Evolutionary conservation across 2,888 invertebrate genomes (phyloP).

Genomic region (Macaria notata): DNA sequence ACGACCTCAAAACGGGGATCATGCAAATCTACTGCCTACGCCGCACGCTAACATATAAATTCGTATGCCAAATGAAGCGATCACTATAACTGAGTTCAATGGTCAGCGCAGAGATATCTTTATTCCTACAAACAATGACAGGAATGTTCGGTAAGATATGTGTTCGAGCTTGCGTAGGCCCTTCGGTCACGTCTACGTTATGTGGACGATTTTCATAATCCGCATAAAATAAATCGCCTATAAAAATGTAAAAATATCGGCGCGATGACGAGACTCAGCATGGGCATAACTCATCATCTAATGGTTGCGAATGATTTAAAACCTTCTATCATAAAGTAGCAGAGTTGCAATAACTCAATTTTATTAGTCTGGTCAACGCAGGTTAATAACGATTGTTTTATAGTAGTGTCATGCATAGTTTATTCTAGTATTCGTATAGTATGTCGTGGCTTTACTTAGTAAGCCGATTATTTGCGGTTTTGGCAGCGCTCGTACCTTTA

Average conservation of each 20-base stretch:
- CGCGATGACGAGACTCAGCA: constrained; percentile 74
- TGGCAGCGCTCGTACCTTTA: constrained; percentile 57
- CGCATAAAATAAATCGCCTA: constrained; percentile 72
- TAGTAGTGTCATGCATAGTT: constrained; percentile 63
- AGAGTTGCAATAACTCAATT: constrained; percentile 78
- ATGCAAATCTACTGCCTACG: constrained; percentile 78
- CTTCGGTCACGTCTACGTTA: constrained; percentile 61
- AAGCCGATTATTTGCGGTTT: constrained; percentile 53
- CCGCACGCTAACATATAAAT: constrained; percentile 67
- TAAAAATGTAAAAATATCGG: constrained; percentile 78
- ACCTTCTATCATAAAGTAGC: constrained; percentile 80
- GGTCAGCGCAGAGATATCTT: constrained; percentile 76
- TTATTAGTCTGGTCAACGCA: constrained; percentile 77
- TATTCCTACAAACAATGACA: constrained; percentile 69
- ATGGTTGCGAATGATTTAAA: constrained; percentile 80
- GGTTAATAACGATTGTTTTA: constrained; percentile 72
- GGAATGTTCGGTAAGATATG: constrained; percentile 63
- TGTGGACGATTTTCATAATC: constrained; percentile 66
- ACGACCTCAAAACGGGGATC: constrained; percentile 57
- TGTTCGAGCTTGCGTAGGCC: constrained; percentile 45
- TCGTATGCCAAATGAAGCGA: constrained; percentile 77
- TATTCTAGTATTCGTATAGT: constrained; percentile 57
- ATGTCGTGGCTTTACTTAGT: constrained; percentile 47
- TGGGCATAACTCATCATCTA: constrained; percentile 79
- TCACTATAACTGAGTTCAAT: constrained; percentile 71